Base-by-base conservation (phyloP, 2,888 invertebrate genomes). In the Caenorhabditis sp. region DNA sequence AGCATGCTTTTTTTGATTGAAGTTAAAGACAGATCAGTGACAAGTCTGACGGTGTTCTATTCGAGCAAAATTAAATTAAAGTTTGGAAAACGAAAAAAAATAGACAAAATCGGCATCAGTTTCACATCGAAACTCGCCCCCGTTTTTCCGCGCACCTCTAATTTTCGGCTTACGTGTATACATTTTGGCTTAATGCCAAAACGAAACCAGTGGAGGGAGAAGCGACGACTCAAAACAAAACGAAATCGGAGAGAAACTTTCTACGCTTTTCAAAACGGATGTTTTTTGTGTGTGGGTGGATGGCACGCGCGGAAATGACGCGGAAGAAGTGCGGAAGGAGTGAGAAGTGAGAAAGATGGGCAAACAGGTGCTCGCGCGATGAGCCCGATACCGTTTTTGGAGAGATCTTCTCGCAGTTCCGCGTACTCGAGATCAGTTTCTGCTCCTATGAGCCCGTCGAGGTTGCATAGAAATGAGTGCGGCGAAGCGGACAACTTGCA, bases 101-200 rank as follows among this genome's bases (percentile, higher is more conserved):
- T 32, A 52, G 35, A 52, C n/a, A 15, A 3, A 53, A 20, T 20
- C 13, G 22, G 22, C 53, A 53, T 53, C 41, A 41, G 22, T 56
- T 56, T 41, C 55, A 32, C 43, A 15, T 35, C 15, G n/a, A 50
- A 52, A 20, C 3, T 22, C 39, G 20, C n/a, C n/a, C n/a, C n/a
- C n/a, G n/a, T n/a, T n/a, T n/a, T 24, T 24, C 39, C 39, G 15
- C 30, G 17, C 35, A 13, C 32, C 27, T 13, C 17, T 48, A 66
- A 66, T 66, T 66, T 66, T 66, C 56, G 66, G 66, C 56, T 66
- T 66, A 66, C 56, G 56, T 39, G 45, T 45, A n/a, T n/a, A 22
- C 50, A 15, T 41, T 48, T 41, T 50, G 56, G 66, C 66, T 66
- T 66, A 66, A 56, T 66, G 66, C 50, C 41, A 58, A 48, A 22